Evolutionary conservation across 1,140 invertebrate genomes (phyloP), one percentile per base, ranked within the genome.

Genomic region (Apis laboriosa): DNA sequence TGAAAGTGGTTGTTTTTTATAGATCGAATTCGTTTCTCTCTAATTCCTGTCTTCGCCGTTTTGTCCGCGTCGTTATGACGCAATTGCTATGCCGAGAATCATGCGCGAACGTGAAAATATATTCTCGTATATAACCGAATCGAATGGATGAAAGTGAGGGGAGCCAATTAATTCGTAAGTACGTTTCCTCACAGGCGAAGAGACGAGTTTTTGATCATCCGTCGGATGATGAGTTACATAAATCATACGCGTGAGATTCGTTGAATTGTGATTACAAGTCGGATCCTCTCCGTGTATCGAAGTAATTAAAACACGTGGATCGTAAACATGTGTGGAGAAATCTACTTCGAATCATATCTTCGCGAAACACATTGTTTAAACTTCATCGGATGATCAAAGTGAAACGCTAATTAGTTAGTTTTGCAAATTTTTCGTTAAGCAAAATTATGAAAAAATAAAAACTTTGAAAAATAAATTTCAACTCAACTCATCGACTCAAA

Each of bases 271-370:
- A 77, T 77, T 82, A 77, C 64, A 77, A 60, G 56, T 43, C n/a
- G 34, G 63, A 24, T 68, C 55, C 43, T 34, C 19, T 43, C 34
- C 5, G 34, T 43, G 64, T 61, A 19, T 67, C n/a, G 43, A 15
- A 19, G 19, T 61, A 82, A 82, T 82, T 82, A 77, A 82, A 82
- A 82, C 73, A 13, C 13, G 43, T 34, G 34, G 55, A 70, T 77
- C 72, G 13, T 51, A 76, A 81, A 64, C 73, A 75, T 43, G n/a
- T n/a, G n/a, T n/a, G n/a, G 34, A 51, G 4, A 21, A 70, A 61
- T 49, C 4, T 56, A 43, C n/a, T 21, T 43, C 11, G 7, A 8
- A 13, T 53, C n/a, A 19, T 9, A 15, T 7, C 12, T 66, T 64
- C 49, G 11, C 60, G 70, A 56, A 75, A 66, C 7, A 5, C 17